Conservation (phyloP, 2,888 invertebrate genomes). For the Meloe dianella region DNA sequence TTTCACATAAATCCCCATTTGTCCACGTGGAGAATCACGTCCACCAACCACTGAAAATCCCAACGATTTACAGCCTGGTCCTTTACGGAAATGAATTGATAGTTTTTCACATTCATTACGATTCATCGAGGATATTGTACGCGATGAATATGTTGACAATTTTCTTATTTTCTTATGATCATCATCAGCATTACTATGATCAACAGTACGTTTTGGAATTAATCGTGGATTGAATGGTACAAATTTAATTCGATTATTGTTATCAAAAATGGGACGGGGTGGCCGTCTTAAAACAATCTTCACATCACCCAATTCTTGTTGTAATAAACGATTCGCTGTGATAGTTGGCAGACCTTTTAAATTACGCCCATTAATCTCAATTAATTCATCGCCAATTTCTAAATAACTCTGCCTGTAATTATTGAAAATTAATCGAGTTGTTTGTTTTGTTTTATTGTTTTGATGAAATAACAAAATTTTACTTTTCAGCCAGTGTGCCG, state of each 20-base stretch:
- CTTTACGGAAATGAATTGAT: conserved; percentile 74
- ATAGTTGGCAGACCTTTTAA: conserved; percentile 74
- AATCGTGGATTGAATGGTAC: not conserved
- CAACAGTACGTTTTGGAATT: conserved; percentile 10
- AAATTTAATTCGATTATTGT: conserved; percentile 17
- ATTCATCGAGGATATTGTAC: conserved; percentile 11
- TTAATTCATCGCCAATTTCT: conserved; percentile 85
- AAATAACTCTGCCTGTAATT: conserved; percentile 70
- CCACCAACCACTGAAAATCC: conserved; percentile 92
- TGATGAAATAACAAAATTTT: conserved; percentile 29
- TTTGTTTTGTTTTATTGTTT: no score
- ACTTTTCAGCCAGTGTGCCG: conserved; percentile 63
- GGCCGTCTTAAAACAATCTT: conserved; percentile 54
- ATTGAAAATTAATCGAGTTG: conserved; percentile 59
- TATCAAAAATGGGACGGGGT: conserved; percentile 6
- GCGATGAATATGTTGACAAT: conserved; percentile 2
- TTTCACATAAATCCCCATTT: conserved; percentile 88
- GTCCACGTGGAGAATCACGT: conserved; percentile 81
- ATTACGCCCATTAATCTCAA: conserved; percentile 85
- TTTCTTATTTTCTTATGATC: not conserved
- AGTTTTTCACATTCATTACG: not conserved
- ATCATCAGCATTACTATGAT: not conserved
- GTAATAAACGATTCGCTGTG: conserved; percentile 62
- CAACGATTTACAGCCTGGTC: conserved; percentile 82
- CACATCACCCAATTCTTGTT: conserved; percentile 56